Base-by-base conservation (phyloP, 2,113 vertebrate genomes). In the Albula glossodonta region DNA sequence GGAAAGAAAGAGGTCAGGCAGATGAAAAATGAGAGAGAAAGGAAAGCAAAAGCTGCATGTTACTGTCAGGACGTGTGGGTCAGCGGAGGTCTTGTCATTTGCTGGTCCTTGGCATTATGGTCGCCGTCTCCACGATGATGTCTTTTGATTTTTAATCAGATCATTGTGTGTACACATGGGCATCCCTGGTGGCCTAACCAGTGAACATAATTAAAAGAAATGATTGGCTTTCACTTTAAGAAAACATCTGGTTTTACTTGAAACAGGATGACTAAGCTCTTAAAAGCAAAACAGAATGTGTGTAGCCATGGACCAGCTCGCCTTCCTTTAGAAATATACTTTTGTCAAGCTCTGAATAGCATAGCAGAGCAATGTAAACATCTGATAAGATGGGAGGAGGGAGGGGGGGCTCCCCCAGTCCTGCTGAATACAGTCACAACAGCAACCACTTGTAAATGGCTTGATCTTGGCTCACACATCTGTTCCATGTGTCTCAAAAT, bases 161-260 rank as follows among this genome's bases (percentile, higher is more conserved):
- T 94, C 92, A 90, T 95, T 91, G 91, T 96, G 95, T 94, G 93
- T 92, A 93, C 94, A 95, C 95, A 93, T 95, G 94, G 94, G 93
- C 95, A 93, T 95, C 95, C 95, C 93, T 95, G 95, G 94, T 96
- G 96, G 95, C 96, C 95, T 91, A 94, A 94, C 94, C 94, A 94
- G 93, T 92, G 94, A 94, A 92, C 93, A 91, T 94, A 96, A 97
- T 96, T 96, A 96, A 95, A 94, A 96, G 94, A 96, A 95, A 95
- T 94, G 95, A 96, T 95, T 95, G 95, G 93, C 95, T 94, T 96
- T 95, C 94, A 93, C 94, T 95, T 94, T 95, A 96, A 95, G 94
- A 93, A 95, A 93, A 96, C 96, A 96, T 96, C 96, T 97, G 96
- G 94, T 96, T 96, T 95, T 95, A 96, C 95, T 96, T 96, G 95